Evolutionary conservation across 2,888 invertebrate species (phyloP), one percentile per base, ranked within the genome.

Genomic region (Erpobdella octoculata): DNA sequence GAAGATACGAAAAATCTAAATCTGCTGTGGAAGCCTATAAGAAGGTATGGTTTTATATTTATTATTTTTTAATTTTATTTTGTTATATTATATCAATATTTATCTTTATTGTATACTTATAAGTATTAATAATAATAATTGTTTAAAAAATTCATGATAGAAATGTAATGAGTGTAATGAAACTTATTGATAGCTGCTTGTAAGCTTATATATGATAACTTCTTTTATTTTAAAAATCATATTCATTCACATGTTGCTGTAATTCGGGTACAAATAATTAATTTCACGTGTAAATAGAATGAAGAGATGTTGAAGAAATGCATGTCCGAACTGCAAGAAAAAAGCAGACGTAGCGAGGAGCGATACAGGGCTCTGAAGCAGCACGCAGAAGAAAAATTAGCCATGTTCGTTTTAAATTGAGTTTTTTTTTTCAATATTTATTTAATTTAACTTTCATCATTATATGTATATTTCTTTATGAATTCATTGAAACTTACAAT

Each of bases 301-400:
- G 90, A 92, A 83, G 89, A 89, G 77, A 88, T 89, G 72, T 84
- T 86, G 72, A 85, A 85, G 76, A 81, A 82, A 70, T 88, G 89
- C 78, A 87, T 91, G 25, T 86, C 88, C 75, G 88, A 89, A 74
- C 89, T 89, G 79, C 88, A 89, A 83, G 88, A 87, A 79, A 89
- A 89, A 64, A 87, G 91, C 73, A 88, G 89, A 78, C 86, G 88
- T 81, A 87, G 91, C 80, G 91, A 92, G 81, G 89, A 90, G 73
- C 89, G 91, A 81, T 92, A 93, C 82, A 90, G 91, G 78, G 89
- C 90, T 77, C 86, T 95, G 77, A 89, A 92, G 81, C 89, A 89
- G 78, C 92, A 94, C 84, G 94, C 94, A 36, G 91, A 92, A 86
- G 89, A 90, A 77, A 93, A 93, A 84, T 86, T 95, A 72, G 92